phyloP scores from a whole-genome alignment of 2,888 invertebrate species.

The Drepana falcataria region DNA sequence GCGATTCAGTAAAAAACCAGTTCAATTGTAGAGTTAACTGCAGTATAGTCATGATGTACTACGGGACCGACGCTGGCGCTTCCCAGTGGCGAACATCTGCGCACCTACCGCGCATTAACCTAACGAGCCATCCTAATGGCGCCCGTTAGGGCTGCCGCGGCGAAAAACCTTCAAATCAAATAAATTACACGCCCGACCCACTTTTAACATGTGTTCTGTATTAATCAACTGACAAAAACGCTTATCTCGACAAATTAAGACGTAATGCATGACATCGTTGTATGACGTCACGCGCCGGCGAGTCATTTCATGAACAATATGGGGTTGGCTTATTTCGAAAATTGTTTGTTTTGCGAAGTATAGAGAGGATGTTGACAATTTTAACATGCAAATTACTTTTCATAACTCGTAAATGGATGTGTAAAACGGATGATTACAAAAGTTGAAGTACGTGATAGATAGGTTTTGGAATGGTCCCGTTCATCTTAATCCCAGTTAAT shows the following conservation, averaged over 20 bases:
- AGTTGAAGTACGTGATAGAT: neutral
- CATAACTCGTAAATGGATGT: neutral
- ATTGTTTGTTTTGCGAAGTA: neutral
- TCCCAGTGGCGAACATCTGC: conserved; percentile 57
- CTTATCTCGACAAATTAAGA: conserved; percentile 53
- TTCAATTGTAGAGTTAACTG: conserved; percentile 45
- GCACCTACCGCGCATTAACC: conserved; percentile 68
- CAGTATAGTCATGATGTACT: conserved; percentile 52
- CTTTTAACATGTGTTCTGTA: conserved; percentile 59
- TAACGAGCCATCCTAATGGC: conserved; percentile 76
- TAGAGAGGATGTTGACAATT: conserved; percentile 7
- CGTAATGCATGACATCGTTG: conserved; percentile 33
- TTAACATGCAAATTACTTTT: conserved; percentile 5
- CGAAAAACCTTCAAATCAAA: conserved; percentile 65
- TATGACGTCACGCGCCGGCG: conserved; percentile 4
- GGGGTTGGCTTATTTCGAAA: neutral
- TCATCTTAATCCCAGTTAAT: no score
- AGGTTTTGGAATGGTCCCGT: neutral
- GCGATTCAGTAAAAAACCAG: conserved; percentile 28
- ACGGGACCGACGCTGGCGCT: conserved; percentile 60
- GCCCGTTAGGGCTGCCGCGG: conserved; percentile 53
- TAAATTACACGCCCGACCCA: conserved; percentile 60
- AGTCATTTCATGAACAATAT: neutral
- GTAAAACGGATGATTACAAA: neutral
- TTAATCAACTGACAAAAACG: conserved; percentile 60